Evolutionary conservation across 2,797 vertebrate genomes (phyloP).

Genomic region (Diplodus sargus): DNA sequence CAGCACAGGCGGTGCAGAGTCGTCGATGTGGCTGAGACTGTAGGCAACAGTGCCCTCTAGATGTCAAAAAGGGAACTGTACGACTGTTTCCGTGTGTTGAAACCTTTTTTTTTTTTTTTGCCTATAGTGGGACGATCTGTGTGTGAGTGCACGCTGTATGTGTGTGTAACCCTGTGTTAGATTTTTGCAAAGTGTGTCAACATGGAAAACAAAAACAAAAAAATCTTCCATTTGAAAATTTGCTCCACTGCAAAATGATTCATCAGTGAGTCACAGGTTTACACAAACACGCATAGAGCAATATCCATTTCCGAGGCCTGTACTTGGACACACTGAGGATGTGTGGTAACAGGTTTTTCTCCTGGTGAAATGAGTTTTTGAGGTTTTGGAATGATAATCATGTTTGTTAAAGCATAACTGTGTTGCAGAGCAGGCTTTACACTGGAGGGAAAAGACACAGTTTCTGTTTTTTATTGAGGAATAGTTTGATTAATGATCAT

Average conservation of each 20-base stretch:
- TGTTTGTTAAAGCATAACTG: constrained; percentile 6
- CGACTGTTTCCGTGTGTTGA: constrained; percentile 7
- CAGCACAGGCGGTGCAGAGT: constrained; percentile 40
- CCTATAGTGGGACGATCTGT: not conserved
- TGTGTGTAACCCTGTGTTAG: not conserved
- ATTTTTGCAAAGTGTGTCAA: no score
- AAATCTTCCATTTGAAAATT: not conserved
- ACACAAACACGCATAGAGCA: constrained; percentile 27
- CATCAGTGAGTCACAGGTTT: constrained; percentile 41
- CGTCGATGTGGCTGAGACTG: constrained; percentile 53
- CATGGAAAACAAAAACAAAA: no score
- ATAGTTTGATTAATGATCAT: not conserved
- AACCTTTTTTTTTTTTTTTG: constrained; percentile 23
- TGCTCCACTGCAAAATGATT: constrained; percentile 31
- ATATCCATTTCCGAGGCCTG: constrained; percentile 31
- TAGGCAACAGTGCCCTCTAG: constrained; percentile 81
- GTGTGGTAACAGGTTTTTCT: constrained; percentile 25
- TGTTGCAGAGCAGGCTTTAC: not conserved
- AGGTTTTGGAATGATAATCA: constrained; percentile 16
- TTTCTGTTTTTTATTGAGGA: not conserved
- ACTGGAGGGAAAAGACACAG: not conserved
- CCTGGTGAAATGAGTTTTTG: constrained; percentile 4
- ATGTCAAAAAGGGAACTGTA: constrained; percentile 38
- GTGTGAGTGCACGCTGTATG: not conserved
- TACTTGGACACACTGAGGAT: constrained; percentile 30